A percentile compares a stretch with the other conserved stretches of the same genome.
Evolutionary conservation across 2,797 vertebrate genomes (phyloP).

Genomic region (Acestrorhynchus altus): DNA sequence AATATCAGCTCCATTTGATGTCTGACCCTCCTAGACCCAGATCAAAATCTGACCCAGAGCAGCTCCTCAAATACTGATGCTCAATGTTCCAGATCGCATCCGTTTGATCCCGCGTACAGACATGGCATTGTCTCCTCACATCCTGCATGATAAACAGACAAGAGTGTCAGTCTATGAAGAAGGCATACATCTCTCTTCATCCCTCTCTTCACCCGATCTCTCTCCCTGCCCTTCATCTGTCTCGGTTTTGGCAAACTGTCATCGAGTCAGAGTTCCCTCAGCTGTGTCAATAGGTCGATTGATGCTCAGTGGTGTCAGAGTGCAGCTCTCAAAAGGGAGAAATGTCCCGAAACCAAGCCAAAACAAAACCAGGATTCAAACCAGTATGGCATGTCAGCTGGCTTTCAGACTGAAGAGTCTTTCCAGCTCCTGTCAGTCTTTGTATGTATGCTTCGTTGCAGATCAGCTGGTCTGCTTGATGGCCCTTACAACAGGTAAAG

Average conservation of each 20-base stretch:
- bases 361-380: constrained; percentile 8
- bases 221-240: neutral
- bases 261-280: constrained; percentile 15
- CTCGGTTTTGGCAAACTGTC: constrained; percentile 10
- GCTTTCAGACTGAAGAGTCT: neutral
- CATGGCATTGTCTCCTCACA: neutral
- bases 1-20: neutral
- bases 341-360: neutral
- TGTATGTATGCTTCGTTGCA: neutral
- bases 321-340: neutral
- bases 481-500: too few species aligned
- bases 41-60: neutral
- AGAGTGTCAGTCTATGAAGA: constrained; percentile 1
- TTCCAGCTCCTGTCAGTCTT: neutral
- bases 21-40: neutral
- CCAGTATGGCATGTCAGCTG: constrained; percentile 16
- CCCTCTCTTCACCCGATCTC: neutral
- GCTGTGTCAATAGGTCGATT: neutral
- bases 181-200: constrained; percentile 10
- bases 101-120: neutral
- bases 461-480: neutral
- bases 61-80: neutral
- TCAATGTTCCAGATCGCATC: neutral
- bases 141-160: neutral
- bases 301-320: constrained; percentile 14